Evolutionary conservation across 2,888 invertebrate genomes (phyloP), one percentile per base, ranked within the genome.

Genomic region (Colostygia pectinataria): DNA sequence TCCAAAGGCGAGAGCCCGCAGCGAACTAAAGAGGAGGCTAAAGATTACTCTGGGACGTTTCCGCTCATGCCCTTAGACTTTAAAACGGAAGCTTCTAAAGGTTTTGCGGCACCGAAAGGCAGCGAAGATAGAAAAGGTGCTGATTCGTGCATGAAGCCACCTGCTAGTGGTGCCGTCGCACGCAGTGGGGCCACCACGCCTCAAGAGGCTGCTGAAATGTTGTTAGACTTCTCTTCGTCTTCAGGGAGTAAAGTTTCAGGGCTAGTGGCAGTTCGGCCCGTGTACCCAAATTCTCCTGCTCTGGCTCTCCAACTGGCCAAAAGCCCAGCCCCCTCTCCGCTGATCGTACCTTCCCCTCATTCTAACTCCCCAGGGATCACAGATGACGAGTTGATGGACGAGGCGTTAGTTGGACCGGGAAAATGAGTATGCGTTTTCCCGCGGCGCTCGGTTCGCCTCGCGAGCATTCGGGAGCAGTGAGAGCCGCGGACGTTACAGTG

Each of bases 321-420:
- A 73, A 94, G 95, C 44, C 95, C 95, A 1, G 94, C 94, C 8
- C 94, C 94, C 0, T 93, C 94, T 34, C 93, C 94, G 0, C 85
- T 94, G 32, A 88, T 93, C 29, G 92, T 93, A 37, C 93, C 94
- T 3, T 94, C 95, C 4, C 91, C 91, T n/a, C 91, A 91, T 69
- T 91, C 95, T 15, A 93, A 94, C 61, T 95, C 95, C 4, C 95
- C 96, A 10, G 94, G 95, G 66, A 95, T 95, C 63, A 95, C 96
- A 33, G 97, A 97, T 72, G 97, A 97, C 77, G 97, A 97, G 71
- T 92, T 97, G 12, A 96, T 96, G 95, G 96, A 97, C 78, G 96
- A 96, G 75, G 96, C 96, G 4, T 85, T 97, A 37, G 94, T 95
- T 40, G 95, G 95, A 5, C 91, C 94, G 67, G 94, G 95, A 29